phyloP scores from a whole-genome alignment of 2,797 vertebrate species.

The Gymnodraco acuticeps region DNA sequence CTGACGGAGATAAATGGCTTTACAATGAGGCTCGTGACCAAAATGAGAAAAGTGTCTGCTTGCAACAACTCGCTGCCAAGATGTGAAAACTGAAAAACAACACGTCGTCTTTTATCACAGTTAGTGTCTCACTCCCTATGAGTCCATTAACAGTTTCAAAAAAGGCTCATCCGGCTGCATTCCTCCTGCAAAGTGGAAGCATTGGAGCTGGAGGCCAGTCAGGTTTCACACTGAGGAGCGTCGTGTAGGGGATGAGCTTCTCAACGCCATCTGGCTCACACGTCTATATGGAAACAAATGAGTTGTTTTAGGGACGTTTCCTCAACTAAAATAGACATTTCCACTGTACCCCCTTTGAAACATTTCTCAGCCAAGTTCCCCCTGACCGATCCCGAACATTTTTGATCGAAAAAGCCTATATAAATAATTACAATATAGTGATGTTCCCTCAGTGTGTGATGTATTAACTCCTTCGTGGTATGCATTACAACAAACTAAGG shows the following conservation, averaged over 20 bases:
- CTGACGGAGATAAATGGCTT: conserved; percentile 22
- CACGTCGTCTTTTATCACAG: conserved; percentile 39
- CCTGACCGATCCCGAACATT: no score
- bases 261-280: conserved; percentile 59
- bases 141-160: conserved; percentile 45
- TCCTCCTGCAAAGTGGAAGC: conserved; percentile 39
- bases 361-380: no score
- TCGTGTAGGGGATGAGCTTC: conserved; percentile 56
- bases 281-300: conserved; percentile 22
- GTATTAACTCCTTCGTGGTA: no score
- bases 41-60: conserved; percentile 12
- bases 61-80: conserved; percentile 17
- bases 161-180: conserved; percentile 32
- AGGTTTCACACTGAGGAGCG: conserved; percentile 3
- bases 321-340: conserved; percentile 29
- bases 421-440: no score
- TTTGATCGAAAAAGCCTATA: no score
- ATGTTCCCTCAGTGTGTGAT: no score
- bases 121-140: conserved; percentile 35
- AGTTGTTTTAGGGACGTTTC: conserved; percentile 24
- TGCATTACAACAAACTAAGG: no score
- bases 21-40: conserved; percentile 15
- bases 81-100: conserved; percentile 25
- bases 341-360: neutral
- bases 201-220: conserved; percentile 52